Evolutionary conservation across 2,888 invertebrate species (phyloP).

Genomic region (Malachius bipustulatus): DNA sequence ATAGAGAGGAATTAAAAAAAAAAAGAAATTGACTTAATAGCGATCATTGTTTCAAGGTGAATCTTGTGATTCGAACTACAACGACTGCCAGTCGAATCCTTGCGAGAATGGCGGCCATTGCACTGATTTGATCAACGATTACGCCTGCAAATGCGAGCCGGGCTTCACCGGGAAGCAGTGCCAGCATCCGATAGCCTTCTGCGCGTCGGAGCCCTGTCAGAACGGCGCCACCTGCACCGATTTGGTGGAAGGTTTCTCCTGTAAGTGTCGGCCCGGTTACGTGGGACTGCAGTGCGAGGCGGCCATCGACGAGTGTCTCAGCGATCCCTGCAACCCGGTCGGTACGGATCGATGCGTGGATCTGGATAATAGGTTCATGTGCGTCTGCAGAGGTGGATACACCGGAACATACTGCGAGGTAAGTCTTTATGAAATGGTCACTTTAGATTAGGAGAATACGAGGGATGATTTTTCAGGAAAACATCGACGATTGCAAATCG

Average conservation of each 20-base stretch:
- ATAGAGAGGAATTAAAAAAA: neutral
- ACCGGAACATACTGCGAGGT: slow-evolving; percentile 71
- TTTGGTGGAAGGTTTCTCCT: slow-evolving; percentile 78
- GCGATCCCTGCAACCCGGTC: slow-evolving; percentile 79
- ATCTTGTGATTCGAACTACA: slow-evolving; percentile 80
- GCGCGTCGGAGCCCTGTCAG: slow-evolving; percentile 79
- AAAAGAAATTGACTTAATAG: neutral
- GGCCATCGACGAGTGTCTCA: slow-evolving; percentile 83
- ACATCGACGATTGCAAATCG: slow-evolving; percentile 77
- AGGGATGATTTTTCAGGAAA: no score
- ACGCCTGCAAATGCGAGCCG: slow-evolving; percentile 80
- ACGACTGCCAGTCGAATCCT: slow-evolving; percentile 79
- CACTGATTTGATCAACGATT: slow-evolving; percentile 74
- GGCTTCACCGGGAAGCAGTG: slow-evolving; percentile 89
- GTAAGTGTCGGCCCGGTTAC: slow-evolving; percentile 87
- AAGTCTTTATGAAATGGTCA: slow-evolving; percentile 15
- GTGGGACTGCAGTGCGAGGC: slow-evolving; percentile 90
- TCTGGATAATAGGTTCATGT: slow-evolving; percentile 73
- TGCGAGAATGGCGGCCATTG: slow-evolving; percentile 91
- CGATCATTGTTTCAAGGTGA: slow-evolving; percentile 36
- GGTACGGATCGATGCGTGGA: slow-evolving; percentile 87
- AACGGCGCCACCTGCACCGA: slow-evolving; percentile 84
- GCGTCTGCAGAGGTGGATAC: slow-evolving; percentile 83
- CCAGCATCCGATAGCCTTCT: slow-evolving; percentile 88
- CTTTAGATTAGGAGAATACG: no score